Conservation (phyloP, 1,140 invertebrate species). For the Drosophila aff. region DNA sequence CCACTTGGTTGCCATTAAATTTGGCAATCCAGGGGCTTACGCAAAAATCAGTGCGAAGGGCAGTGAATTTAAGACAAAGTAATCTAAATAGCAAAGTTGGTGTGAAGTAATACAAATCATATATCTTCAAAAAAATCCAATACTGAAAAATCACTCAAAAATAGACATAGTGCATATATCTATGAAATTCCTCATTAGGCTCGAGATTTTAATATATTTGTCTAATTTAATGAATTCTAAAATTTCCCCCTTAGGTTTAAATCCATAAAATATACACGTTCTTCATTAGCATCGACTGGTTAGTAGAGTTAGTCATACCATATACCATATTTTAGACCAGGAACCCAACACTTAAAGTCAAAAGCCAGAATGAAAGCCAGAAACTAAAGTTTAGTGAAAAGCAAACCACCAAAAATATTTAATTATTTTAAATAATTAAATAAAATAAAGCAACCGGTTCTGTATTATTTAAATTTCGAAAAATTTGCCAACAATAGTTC, state of each 20-base stretch:
- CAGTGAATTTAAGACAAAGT: slow-evolving; percentile 13
- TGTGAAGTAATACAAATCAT: slow-evolving; percentile 1
- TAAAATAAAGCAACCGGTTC: not conserved
- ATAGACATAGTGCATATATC: not conserved
- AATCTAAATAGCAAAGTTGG: slow-evolving; percentile 17
- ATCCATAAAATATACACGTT: too few relatives aligned
- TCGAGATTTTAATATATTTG: not conserved
- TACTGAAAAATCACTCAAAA: not conserved
- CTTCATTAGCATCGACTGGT: too few relatives aligned
- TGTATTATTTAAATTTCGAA: not conserved
- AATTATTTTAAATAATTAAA: not conserved
- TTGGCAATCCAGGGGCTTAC: slow-evolving; percentile 26
- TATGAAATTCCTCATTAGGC: too few relatives aligned
- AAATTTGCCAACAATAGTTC: not conserved
- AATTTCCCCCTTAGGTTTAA: too few relatives aligned
- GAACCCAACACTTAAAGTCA: too few relatives aligned
- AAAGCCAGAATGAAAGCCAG: not conserved
- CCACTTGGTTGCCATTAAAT: slow-evolving; percentile 15
- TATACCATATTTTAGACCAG: too few relatives aligned
- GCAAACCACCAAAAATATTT: not conserved
- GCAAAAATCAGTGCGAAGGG: slow-evolving; percentile 35
- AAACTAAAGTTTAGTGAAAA: not conserved
- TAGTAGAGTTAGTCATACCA: too few relatives aligned
- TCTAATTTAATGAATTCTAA: not conserved
- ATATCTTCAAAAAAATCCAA: not conserved